A percentile compares a stretch with the other conserved stretches of the same genome.
Evolutionary conservation across 2,888 invertebrate genomes (phyloP).

Genomic region (Mantis religiosa): DNA sequence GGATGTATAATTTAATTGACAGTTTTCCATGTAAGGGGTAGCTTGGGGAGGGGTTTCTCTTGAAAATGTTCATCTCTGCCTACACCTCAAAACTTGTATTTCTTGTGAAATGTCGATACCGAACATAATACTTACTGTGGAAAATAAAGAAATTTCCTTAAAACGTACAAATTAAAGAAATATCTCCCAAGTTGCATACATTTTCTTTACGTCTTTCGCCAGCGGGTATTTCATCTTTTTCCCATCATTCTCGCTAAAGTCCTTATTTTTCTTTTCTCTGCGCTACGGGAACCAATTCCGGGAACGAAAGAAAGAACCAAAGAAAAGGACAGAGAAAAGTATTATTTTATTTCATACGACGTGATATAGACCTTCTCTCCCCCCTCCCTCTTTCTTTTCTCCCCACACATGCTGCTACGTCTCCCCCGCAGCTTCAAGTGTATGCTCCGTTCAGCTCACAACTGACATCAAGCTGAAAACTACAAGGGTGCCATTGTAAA

Average conservation of each 20-base stretch:
- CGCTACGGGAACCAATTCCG: not conserved
- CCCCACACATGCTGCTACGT: not conserved
- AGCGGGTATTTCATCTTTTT: not conserved
- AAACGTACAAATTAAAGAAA: too few species aligned
- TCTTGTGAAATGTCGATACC: too few species aligned
- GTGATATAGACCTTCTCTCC: not conserved
- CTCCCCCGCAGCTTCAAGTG: not conserved
- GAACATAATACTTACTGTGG: not conserved
- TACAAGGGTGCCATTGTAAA: too few species aligned
- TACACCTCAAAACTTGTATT: too few species aligned
- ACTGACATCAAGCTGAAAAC: not conserved
- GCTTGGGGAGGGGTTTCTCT: too few species aligned
- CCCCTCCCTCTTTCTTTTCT: not conserved
- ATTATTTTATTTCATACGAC: not conserved
- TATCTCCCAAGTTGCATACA: too few species aligned
- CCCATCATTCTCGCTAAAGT: not conserved
- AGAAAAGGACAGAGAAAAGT: not conserved
- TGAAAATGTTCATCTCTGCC: too few species aligned
- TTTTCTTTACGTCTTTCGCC: too few species aligned
- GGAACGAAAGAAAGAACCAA: not conserved
- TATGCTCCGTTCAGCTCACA: not conserved
- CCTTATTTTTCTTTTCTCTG: not conserved
- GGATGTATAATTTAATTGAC: too few species aligned
- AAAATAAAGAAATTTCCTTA: too few species aligned
- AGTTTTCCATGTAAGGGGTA: too few species aligned